Conservation (phyloP, 2,113 vertebrate species). For the Gambusia holbrooki region DNA sequence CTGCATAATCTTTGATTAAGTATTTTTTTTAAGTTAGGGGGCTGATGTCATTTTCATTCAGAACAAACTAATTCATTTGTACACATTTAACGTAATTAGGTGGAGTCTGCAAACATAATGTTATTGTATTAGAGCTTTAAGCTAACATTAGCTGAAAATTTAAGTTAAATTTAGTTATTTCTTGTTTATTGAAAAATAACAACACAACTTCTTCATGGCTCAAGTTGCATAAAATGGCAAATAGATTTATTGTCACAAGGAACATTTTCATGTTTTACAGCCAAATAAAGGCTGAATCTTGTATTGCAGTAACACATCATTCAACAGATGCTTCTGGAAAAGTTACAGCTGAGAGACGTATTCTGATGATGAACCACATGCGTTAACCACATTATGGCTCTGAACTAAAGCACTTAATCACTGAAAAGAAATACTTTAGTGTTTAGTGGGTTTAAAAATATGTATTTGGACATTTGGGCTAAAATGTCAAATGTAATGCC, state of each 20-base stretch:
- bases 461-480: constrained; percentile 10
- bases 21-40: not conserved
- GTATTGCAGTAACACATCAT: constrained; percentile 35
- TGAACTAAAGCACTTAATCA: constrained; percentile 30
- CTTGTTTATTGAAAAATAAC: not conserved
- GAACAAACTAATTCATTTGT: not conserved
- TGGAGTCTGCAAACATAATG: not conserved
- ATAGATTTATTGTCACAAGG: constrained; percentile 27
- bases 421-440: constrained; percentile 31
- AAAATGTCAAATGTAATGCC: not conserved
- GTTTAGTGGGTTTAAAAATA: constrained; percentile 26
- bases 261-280: constrained; percentile 21
- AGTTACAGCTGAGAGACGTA: constrained; percentile 29
- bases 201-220: not conserved
- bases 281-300: constrained; percentile 14
- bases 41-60: not conserved
- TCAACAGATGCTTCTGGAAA: constrained; percentile 26
- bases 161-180: too few species aligned
- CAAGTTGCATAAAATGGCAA: not conserved
- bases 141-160: not conserved
- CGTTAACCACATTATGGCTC: constrained; percentile 52
- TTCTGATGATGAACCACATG: constrained; percentile 45
- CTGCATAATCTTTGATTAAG: not conserved
- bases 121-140: not conserved
- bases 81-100: not conserved